Evolutionary conservation across 2,888 invertebrate species (phyloP).

Genomic region (Cantharis nigra): DNA sequence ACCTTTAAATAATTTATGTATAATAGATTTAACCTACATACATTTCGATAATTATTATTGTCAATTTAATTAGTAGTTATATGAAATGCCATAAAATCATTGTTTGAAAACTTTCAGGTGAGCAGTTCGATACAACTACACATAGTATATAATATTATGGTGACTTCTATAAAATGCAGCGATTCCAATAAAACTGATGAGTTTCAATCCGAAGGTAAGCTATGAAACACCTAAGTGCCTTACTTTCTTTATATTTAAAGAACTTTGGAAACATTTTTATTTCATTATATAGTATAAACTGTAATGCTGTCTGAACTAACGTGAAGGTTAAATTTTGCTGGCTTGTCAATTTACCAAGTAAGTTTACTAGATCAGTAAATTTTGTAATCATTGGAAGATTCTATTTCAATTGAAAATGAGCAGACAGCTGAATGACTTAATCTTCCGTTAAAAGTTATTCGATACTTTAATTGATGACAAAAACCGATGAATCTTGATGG

Average conservation of each 20-base stretch:
- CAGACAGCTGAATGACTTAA: neutral
- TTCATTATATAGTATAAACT: neutral
- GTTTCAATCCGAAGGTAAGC: neutral
- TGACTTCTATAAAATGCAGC: neutral
- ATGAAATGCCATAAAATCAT: too few relatives aligned
- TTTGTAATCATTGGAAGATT: neutral
- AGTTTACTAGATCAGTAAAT: neutral
- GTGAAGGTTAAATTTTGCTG: neutral
- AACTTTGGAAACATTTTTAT: neutral
- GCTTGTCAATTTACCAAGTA: neutral
- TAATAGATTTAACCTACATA: too few relatives aligned
- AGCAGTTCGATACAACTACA: too few relatives aligned
- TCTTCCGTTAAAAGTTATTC: neutral
- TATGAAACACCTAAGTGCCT: neutral
- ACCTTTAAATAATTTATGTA: too few relatives aligned
- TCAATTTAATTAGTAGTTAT: too few relatives aligned
- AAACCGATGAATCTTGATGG: neutral
- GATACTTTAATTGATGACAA: neutral
- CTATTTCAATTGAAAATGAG: neutral
- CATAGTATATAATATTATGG: too few relatives aligned
- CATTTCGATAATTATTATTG: too few relatives aligned
- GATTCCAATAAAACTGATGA: neutral
- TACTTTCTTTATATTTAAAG: neutral
- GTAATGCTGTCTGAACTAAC: neutral
- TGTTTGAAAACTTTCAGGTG: too few relatives aligned